These are phyloP conservation scores for Periophthalmus magnuspinnatus DNA, from an alignment of 2,797 vertebrate genomes.

Conservation along the genomic window DNA sequence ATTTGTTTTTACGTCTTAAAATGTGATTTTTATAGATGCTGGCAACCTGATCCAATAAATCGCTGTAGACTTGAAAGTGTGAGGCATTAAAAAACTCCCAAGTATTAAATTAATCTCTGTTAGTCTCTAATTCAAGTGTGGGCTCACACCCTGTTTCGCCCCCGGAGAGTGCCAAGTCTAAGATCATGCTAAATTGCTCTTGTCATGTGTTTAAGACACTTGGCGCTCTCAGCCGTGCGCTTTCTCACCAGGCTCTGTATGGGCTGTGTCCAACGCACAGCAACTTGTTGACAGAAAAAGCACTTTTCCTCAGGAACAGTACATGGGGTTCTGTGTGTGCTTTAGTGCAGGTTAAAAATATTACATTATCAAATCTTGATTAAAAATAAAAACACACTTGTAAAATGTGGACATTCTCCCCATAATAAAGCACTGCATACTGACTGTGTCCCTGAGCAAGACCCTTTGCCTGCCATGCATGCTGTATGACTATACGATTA, in stretches of 20 bases:
- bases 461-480: background rate
- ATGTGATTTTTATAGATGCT: conserved; percentile 80
- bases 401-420: background rate
- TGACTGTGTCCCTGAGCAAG: conserved; percentile 33
- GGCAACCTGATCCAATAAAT: conserved; percentile 79
- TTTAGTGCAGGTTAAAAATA: conserved; percentile 22
- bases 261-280: conserved; percentile 62
- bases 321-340: conserved; percentile 33
- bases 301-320: conserved; percentile 50
- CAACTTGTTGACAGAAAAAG: conserved; percentile 66
- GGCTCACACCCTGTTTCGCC: conserved; percentile 77
- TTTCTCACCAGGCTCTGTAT: conserved; percentile 50
- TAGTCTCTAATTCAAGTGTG: conserved; percentile 79
- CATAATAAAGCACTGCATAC: background rate
- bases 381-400: background rate
- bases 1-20: conserved; percentile 76
- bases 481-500: background rate
- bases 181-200: conserved; percentile 80
- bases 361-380: conserved; percentile 31
- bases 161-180: conserved; percentile 76
- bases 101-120: conserved; percentile 83
- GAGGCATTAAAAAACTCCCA: conserved; percentile 75
- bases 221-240: conserved; percentile 72
- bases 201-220: conserved; percentile 82
- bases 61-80: conserved; percentile 75